Conservation (phyloP, 2,797 vertebrate species). For the Leuciscus waleckii region DNA sequence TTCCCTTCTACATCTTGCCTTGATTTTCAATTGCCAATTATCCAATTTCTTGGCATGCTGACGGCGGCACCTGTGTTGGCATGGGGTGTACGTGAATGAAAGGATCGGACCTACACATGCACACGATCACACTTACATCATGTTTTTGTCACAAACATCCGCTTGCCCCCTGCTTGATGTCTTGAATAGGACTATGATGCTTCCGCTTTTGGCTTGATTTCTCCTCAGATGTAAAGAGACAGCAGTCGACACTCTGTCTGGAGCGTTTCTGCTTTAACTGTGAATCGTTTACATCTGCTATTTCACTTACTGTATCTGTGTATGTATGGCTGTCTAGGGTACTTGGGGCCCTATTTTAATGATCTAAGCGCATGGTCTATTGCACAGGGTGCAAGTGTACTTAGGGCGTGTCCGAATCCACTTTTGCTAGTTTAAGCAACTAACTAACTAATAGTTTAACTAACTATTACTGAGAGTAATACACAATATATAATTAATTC, state of each 20-base stretch:
- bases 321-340: not conserved
- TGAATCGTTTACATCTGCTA: not conserved
- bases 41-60: slow-evolving; percentile 57
- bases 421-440: too few relatives aligned
- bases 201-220: slow-evolving; percentile 54
- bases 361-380: too few relatives aligned
- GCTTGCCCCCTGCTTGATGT: slow-evolving; percentile 43
- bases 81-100: slow-evolving; percentile 51
- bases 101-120: slow-evolving; percentile 37
- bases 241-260: not conserved
- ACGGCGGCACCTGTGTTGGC: slow-evolving; percentile 62
- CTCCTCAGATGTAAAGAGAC: slow-evolving; percentile 23
- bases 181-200: slow-evolving; percentile 44
- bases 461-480: too few relatives aligned
- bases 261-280: not conserved
- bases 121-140: slow-evolving; percentile 6
- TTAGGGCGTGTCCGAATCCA: too few relatives aligned
- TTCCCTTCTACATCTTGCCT: slow-evolving; percentile 47
- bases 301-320: not conserved
- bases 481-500: too few relatives aligned
- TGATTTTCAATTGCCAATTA: slow-evolving; percentile 64
- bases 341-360: not conserved
- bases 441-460: too few relatives aligned
- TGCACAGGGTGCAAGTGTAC: too few relatives aligned
- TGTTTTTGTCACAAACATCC: slow-evolving; percentile 45